Conservation (phyloP, 2,797 vertebrate species). For the Pantherophis vulpinus region DNA sequence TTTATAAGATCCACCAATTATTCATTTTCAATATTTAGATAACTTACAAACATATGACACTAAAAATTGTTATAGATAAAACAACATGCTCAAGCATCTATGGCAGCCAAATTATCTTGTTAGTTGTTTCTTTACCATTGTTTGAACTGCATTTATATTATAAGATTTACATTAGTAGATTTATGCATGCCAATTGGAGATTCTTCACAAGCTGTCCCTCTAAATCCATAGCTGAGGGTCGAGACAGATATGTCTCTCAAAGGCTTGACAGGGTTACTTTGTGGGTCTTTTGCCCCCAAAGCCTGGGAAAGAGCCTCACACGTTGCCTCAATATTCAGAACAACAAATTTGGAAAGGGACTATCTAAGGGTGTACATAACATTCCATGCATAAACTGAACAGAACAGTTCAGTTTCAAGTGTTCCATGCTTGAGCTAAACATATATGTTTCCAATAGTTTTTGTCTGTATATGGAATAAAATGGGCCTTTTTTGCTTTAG, state of each 20-base stretch:
- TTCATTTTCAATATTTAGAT: background rate
- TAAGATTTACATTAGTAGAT: background rate
- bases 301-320: background rate
- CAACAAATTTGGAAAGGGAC: background rate
- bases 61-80: conserved; percentile 1
- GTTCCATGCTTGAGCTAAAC: background rate
- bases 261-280: background rate
- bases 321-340: background rate
- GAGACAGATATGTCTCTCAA: background rate
- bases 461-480: background rate
- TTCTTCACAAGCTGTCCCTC: background rate
- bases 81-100: conserved; percentile 15
- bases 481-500: background rate
- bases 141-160: background rate
- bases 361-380: background rate
- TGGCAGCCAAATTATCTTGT: conserved; percentile 3
- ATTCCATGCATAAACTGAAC: background rate
- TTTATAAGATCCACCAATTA: conserved; percentile 7
- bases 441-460: background rate
- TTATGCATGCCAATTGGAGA: background rate
- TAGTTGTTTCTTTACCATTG: background rate
- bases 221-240: background rate
- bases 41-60: background rate
- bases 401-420: background rate
- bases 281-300: background rate